Evolutionary conservation across 1,140 invertebrate species (phyloP).

Genomic region (Proctacanthus coquilletti): DNA sequence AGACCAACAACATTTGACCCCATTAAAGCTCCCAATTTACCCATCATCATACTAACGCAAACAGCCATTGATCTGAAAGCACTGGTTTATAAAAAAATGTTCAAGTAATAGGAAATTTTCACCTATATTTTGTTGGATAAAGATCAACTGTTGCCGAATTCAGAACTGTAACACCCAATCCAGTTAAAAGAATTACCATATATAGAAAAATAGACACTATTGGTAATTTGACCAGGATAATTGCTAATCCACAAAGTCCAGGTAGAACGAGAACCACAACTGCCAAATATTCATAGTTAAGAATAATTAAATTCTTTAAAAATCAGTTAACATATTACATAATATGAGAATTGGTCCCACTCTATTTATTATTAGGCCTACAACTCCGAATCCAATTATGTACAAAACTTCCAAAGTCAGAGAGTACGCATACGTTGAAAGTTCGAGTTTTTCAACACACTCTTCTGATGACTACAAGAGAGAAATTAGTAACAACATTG

Average conservation of each 20-base stretch:
- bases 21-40: conserved; percentile 15
- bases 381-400: conserved; percentile 1
- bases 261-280: conserved; percentile 4
- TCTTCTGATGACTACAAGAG: too few relatives aligned
- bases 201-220: conserved; percentile 9
- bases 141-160: conserved; percentile 20
- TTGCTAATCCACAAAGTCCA: conserved; percentile 7
- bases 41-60: conserved; percentile 16
- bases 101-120: not conserved
- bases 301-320: too few relatives aligned
- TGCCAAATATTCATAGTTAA: too few relatives aligned
- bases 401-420: conserved; percentile 6
- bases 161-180: conserved; percentile 14
- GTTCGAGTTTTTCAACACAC: conserved; percentile 1
- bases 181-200: conserved; percentile 10
- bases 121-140: conserved; percentile 19
- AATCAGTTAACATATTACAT: too few relatives aligned
- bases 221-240: conserved; percentile 6
- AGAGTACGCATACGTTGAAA: conserved; percentile 2
- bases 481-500: too few relatives aligned
- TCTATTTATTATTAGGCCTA: conserved; percentile 2
- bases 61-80: conserved; percentile 17
- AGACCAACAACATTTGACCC: conserved; percentile 9
- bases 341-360: conserved; percentile 4
- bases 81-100: conserved; percentile 1